Conservation (phyloP, 1,140 invertebrate genomes). For the Doryteuthis pealeii region DNA sequence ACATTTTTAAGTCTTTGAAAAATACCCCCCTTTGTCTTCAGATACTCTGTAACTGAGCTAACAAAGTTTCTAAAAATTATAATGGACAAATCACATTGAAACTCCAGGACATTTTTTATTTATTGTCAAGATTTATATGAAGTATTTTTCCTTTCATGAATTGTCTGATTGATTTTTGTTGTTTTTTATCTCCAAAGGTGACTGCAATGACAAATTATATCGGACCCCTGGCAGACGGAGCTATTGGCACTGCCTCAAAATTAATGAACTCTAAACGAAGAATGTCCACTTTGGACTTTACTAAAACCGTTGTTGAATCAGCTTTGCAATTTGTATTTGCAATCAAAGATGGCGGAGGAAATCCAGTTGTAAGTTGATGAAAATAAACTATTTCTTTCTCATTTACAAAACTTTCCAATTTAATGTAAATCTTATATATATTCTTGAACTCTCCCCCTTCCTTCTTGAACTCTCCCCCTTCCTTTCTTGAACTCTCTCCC, state of each 20-base stretch:
- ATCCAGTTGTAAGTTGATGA: constrained; percentile 45
- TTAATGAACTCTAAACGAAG: constrained; percentile 88
- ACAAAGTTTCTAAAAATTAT: no score
- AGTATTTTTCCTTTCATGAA: no score
- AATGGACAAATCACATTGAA: no score
- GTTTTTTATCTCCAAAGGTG: constrained; percentile 60
- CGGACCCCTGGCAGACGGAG: constrained; percentile 79
- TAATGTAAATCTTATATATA: background rate
- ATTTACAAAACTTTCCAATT: background rate
- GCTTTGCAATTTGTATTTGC: constrained; percentile 81
- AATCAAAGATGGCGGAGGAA: constrained; percentile 72
- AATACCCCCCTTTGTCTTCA: no score
- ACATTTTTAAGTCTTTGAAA: no score
- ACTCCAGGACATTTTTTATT: no score
- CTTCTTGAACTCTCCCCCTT: background rate
- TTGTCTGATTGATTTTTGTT: no score
- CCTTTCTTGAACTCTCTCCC: no score
- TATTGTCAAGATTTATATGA: no score
- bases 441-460: background rate
- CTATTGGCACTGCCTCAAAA: constrained; percentile 81
- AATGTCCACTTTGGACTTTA: constrained; percentile 84
- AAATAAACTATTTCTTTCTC: background rate
- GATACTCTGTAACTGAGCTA: no score
- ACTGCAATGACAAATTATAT: constrained; percentile 80
- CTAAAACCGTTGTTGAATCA: constrained; percentile 91